phyloP scores from a whole-genome alignment of 1,140 invertebrate genomes.

The Drosophila ogumai region DNA sequence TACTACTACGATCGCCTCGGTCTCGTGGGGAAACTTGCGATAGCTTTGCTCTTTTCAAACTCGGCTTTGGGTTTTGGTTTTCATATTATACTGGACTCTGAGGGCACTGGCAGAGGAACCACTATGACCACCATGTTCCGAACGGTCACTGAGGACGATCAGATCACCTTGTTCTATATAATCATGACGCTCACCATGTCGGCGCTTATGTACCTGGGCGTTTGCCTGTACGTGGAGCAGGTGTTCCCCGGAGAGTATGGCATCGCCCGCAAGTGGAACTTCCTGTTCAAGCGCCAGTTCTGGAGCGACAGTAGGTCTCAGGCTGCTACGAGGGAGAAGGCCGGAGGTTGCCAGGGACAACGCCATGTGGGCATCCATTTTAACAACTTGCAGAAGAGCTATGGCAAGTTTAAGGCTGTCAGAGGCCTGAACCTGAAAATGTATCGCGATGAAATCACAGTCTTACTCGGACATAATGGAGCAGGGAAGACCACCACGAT shows the following conservation, averaged over 20 bases:
- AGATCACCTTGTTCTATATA: conserved; percentile 88
- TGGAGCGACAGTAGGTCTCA: conserved; percentile 56
- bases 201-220: conserved; percentile 87
- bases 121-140: conserved; percentile 90
- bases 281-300: conserved; percentile 74
- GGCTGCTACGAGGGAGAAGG: background rate
- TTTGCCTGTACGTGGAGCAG: conserved; percentile 91
- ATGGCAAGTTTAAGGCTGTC: conserved; percentile 88
- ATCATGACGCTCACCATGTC: conserved; percentile 87
- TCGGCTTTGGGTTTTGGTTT: conserved; percentile 91
- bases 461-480: conserved; percentile 92
- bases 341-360: conserved; percentile 39
- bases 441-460: conserved; percentile 87
- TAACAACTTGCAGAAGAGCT: conserved; percentile 87
- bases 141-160: conserved; percentile 89
- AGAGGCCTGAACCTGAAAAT: conserved; percentile 90
- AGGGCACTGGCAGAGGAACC: conserved; percentile 54
- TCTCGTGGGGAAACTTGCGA: conserved; percentile 85
- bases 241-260: conserved; percentile 90
- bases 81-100: conserved; percentile 87
- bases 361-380: conserved; percentile 88
- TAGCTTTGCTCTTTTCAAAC: conserved; percentile 88
- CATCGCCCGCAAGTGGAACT: conserved; percentile 90
- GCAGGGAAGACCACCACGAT: conserved; percentile 91
- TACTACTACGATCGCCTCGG: conserved; percentile 87